These are phyloP conservation scores for Phengaris alcon DNA, from an alignment of 2,888 invertebrate genomes.

Conservation along the genomic window DNA sequence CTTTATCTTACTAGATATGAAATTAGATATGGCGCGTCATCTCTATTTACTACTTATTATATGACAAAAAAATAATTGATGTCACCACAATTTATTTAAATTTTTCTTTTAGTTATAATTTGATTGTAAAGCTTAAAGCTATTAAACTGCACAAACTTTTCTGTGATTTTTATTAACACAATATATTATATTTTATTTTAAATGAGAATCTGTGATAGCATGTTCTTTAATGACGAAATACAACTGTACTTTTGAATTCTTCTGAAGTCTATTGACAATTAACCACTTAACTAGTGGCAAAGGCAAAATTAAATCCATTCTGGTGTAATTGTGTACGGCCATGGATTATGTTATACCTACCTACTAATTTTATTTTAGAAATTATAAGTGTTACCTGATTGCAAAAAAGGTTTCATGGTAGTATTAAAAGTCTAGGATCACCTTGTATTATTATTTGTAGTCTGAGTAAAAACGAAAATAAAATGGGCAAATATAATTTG, in stretches of 20 bases:
- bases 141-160: conserved; percentile 29
- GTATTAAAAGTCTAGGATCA: conserved; percentile 33
- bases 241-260: conserved; percentile 32
- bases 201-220: conserved; percentile 73
- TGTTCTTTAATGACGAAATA: conserved; percentile 41
- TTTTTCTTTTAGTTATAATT: conserved; percentile 15
- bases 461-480: conserved; percentile 47
- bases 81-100: neutral
- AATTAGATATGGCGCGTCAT: neutral
- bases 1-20: neutral
- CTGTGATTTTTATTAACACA: conserved; percentile 23
- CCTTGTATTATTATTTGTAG: conserved; percentile 37
- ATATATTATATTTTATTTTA: conserved; percentile 50
- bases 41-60: neutral
- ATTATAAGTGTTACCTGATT: conserved; percentile 28
- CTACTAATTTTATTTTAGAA: conserved; percentile 11
- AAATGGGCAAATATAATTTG: conserved; percentile 41
- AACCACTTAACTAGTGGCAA: neutral
- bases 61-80: neutral
- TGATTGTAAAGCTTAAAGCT: conserved; percentile 49
- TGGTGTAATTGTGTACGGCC: neutral
- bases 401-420: conserved; percentile 25
- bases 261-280: neutral
- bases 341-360: neutral
- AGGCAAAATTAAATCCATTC: neutral